These are phyloP conservation scores for Cynaeus angustus DNA, from an alignment of 2,888 invertebrate species.

Conservation along the genomic window DNA sequence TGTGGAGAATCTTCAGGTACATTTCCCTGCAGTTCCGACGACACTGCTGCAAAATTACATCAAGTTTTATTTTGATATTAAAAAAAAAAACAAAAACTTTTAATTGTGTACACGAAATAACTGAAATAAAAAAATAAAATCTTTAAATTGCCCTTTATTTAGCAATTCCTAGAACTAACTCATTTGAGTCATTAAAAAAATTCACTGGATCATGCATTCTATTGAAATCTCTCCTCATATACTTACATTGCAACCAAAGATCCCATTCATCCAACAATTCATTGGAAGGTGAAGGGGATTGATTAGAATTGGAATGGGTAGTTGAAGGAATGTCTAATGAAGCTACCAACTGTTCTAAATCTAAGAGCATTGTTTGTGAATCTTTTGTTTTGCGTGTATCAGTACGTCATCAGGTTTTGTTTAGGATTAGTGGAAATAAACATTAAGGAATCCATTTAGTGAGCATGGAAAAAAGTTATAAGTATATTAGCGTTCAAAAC, in stretches of 20 bases:
- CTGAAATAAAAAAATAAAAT: too few relatives aligned
- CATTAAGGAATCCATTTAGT: constrained; percentile 63
- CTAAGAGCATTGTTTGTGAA: constrained; percentile 74
- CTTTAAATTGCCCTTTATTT: too few relatives aligned
- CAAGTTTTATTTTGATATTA: too few relatives aligned
- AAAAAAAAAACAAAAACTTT: too few relatives aligned
- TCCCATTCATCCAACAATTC: constrained; percentile 67
- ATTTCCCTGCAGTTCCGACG: constrained; percentile 23
- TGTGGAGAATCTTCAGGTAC: constrained; percentile 30
- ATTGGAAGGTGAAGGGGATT: constrained; percentile 57
- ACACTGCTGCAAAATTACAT: constrained; percentile 17
- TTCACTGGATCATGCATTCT: too few relatives aligned
- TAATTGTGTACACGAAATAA: too few relatives aligned
- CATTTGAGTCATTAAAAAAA: too few relatives aligned
- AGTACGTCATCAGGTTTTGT: constrained; percentile 60
- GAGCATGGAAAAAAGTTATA: constrained; percentile 62
- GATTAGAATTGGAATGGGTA: constrained; percentile 49
- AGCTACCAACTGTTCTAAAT: constrained; percentile 74
- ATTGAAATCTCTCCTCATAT: constrained; percentile 35
- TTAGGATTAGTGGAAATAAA: constrained; percentile 60
- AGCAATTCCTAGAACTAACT: too few relatives aligned
- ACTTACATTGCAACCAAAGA: constrained; percentile 69
- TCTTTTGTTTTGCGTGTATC: constrained; percentile 59
- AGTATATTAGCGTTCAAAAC: constrained; percentile 55
- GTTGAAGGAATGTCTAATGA: constrained; percentile 65